A percentile compares a stretch with the other conserved stretches of the same genome.
These are phyloP conservation scores for Lycaena phlaeas DNA, from an alignment of 2,888 invertebrate species.

Conservation along the genomic window DNA sequence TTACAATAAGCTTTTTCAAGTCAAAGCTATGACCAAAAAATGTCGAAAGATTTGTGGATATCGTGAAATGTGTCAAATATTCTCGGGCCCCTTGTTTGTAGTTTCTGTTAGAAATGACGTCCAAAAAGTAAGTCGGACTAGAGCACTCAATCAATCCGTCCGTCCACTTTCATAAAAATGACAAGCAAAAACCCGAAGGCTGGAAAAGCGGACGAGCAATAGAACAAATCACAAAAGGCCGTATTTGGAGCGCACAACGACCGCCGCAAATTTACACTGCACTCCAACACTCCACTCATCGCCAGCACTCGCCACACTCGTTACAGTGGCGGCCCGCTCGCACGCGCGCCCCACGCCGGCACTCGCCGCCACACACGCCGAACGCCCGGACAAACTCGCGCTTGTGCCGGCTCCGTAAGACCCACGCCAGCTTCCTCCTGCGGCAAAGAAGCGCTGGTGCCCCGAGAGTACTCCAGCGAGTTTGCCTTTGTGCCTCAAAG, in stretches of 20 bases:
- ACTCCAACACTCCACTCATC: no score
- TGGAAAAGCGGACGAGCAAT: constrained; percentile 9
- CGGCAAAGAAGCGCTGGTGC: not conserved
- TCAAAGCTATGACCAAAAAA: no score
- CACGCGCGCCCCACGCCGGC: constrained; percentile 17
- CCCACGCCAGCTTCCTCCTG: not conserved
- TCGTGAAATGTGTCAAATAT: no score
- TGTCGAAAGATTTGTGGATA: no score
- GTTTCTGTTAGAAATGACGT: not conserved
- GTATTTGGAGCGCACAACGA: constrained; percentile 56
- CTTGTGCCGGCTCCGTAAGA: no score
- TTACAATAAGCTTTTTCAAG: no score
- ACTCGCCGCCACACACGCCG: no score
- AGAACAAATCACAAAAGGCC: constrained; percentile 23
- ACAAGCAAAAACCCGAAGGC: constrained; percentile 7
- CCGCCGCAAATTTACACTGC: constrained; percentile 64
- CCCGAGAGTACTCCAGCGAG: constrained; percentile 36
- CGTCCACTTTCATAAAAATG: not conserved
- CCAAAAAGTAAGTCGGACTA: not conserved
- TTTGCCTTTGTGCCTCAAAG: constrained; percentile 35
- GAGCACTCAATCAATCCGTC: not conserved
- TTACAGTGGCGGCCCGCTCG: constrained; percentile 59
- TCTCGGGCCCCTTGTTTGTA: no score
- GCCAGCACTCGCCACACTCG: no score
- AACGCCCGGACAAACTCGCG: no score